These are phyloP conservation scores for Platysteira castanea DNA, from an alignment of 2,113 vertebrate genomes.

Conservation along the genomic window DNA sequence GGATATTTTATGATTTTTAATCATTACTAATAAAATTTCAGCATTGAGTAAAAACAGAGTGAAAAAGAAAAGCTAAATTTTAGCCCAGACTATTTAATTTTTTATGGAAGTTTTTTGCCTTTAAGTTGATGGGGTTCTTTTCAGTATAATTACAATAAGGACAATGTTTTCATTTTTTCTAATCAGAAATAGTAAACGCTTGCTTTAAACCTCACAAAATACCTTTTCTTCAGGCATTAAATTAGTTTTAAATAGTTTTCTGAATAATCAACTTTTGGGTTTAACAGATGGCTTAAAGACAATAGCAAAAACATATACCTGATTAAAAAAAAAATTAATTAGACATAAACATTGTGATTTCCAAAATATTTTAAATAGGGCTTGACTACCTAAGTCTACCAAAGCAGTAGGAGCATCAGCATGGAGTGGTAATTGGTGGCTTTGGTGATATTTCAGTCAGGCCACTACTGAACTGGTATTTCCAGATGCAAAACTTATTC, in stretches of 20 bases:
- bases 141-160: neutral
- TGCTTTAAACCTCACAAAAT: neutral
- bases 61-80: neutral
- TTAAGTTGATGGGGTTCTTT: neutral
- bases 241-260: neutral
- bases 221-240: neutral
- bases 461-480: neutral
- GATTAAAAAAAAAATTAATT: neutral
- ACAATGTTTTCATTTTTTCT: neutral
- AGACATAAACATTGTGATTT: neutral
- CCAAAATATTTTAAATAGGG: neutral
- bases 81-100: neutral
- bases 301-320: neutral
- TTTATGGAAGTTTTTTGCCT: neutral
- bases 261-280: neutral
- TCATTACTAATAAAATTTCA: neutral
- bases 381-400: neutral
- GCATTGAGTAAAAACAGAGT: neutral
- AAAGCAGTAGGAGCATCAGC: neutral
- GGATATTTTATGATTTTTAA: neutral
- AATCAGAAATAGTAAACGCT: neutral
- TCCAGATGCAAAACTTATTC: constrained; percentile 28
- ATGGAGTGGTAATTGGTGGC: rapidly evolving
- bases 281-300: neutral
- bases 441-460: neutral